Base-by-base conservation (phyloP, 2,113 vertebrate species). In the Rhinoderma darwinii region DNA sequence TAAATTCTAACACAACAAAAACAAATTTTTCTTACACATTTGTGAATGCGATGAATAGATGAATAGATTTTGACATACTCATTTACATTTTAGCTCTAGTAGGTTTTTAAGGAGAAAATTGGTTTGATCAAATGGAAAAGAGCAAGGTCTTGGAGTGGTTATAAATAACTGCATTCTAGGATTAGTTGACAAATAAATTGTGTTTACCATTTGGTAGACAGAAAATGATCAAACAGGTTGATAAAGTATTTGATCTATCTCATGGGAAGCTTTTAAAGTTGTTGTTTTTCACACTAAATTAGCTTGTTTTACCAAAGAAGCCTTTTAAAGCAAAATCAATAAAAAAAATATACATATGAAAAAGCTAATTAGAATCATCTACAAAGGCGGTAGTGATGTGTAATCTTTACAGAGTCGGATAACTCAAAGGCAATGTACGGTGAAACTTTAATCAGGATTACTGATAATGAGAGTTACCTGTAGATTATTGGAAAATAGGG, bases 401-500 rank as follows among this genome's bases (percentile, higher is more conserved):
- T 66, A 86, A 78, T 70, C 59, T 78, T 79, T 35, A 86, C 61
- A 54, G 44, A 68, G 66, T 70, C 68, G 75, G 75, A 61, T 68
- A 70, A 37, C 43, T 51, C 43, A 74, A 78, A 80, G 43, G 79
- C 84, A 82, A 56, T 72, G n/a, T 86, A 74, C 30, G 68, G 35
- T 81, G 20, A 86, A 59, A 80, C 76, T 81, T 39, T 81, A 72
- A 78, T 73, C 47, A 72, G 77, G 32, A 72, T 72, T 79, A 81
- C 85, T 73, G 35, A 86, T 86, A 35, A 80, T 86, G 30, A 61
- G 66, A 81, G 77, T 50, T 73, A 32, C 32, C 11, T 1, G 18
- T 54, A 51, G 77, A 86, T 81, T 86, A 86, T 81, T 81, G 66
- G 63, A n/a, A 86, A 81, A 73, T 43, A 61, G 47, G 78, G 78